Evolutionary conservation across 1,140 invertebrate species (phyloP).

Genomic region (Lethocerus indicus): DNA sequence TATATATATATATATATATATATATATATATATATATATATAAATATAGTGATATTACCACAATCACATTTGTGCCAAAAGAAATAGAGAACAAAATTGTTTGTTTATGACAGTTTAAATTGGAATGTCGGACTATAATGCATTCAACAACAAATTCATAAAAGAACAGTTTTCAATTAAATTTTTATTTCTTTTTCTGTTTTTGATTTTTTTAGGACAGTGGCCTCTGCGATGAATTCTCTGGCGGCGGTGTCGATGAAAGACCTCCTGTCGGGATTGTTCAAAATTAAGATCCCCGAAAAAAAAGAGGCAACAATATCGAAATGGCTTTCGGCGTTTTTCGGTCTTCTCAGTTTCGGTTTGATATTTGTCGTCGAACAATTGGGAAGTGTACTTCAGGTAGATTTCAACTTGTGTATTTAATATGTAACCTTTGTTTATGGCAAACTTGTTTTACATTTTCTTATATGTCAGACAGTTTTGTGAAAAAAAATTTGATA

Average conservation of each 20-base stretch:
- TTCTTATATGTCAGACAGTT: too few species aligned
- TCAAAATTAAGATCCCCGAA: conserved; percentile 47
- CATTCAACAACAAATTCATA: too few species aligned
- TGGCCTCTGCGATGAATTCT: conserved; percentile 81
- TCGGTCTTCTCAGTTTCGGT: conserved; percentile 41
- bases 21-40: too few species aligned
- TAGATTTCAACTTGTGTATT: conserved; percentile 19
- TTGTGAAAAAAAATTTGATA: too few species aligned
- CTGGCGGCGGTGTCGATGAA: conserved; percentile 78
- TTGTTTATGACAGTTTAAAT: too few species aligned
- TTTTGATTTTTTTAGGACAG: conserved; percentile 43
- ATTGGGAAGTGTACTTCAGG: conserved; percentile 63
- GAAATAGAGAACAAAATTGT: too few species aligned
- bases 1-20: too few species aligned
- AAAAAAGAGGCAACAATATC: conserved; percentile 45
- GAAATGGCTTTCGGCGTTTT: conserved; percentile 40
- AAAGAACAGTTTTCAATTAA: too few species aligned
- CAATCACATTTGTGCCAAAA: too few species aligned
- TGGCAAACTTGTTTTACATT: too few species aligned
- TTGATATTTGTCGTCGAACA: conserved; percentile 65
- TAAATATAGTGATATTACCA: too few species aligned
- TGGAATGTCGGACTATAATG: too few species aligned
- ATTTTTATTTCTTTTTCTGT: neutral
- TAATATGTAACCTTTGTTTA: neutral
- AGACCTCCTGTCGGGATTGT: conserved; percentile 57